These are phyloP conservation scores for Drosophila aldrichi DNA, from an alignment of 2,888 invertebrate species.

Conservation along the genomic window DNA sequence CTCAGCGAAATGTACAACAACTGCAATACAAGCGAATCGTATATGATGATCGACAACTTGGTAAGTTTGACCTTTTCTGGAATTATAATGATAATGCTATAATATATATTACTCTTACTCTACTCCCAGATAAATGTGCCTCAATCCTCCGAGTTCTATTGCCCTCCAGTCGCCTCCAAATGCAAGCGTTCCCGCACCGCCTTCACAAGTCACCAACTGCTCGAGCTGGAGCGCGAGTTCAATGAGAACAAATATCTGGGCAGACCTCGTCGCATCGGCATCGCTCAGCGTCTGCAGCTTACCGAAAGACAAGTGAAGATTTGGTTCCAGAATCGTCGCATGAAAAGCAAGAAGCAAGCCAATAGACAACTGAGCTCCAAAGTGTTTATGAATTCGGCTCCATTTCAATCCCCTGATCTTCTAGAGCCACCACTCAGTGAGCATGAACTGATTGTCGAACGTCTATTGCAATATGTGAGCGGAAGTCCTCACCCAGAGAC, in stretches of 20 bases:
- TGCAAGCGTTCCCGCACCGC: constrained; percentile 95
- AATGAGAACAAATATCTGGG: constrained; percentile 97
- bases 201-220: constrained; percentile 96
- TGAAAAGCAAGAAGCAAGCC: constrained; percentile 89
- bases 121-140: not conserved
- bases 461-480: constrained; percentile 57
- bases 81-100: not conserved
- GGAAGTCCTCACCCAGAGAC: not conserved
- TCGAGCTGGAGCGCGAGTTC: constrained; percentile 97
- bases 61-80: not conserved
- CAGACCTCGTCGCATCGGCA: constrained; percentile 96
- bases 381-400: not conserved
- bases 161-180: constrained; percentile 27
- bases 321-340: constrained; percentile 93
- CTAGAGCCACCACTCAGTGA: constrained; percentile 22
- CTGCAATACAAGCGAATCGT: constrained; percentile 14
- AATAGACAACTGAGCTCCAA: constrained; percentile 24
- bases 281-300: constrained; percentile 95
- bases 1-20: constrained; percentile 29
- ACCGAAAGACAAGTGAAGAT: constrained; percentile 95
- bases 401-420: not conserved
- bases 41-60: not conserved
- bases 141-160: not conserved
- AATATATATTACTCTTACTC: not conserved
- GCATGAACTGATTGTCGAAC: constrained; percentile 69